phyloP scores from a whole-genome alignment of 2,888 invertebrate species.

The Calephelis perditalis region DNA sequence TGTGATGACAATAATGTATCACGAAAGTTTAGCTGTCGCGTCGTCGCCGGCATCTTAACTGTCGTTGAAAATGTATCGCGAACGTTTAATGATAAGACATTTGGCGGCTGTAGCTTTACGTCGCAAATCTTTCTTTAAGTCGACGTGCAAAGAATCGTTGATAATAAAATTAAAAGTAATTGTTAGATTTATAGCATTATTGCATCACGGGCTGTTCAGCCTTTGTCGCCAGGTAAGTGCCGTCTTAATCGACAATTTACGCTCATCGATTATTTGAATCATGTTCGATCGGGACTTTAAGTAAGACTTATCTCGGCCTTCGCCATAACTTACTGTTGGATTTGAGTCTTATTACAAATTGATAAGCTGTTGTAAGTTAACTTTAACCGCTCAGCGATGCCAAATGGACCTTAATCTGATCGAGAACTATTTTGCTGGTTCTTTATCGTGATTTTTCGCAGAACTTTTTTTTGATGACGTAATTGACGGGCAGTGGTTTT shows the following conservation, averaged over 20 bases:
- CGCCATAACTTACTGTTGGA: slow-evolving; percentile 7
- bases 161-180: slow-evolving; percentile 63
- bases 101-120: slow-evolving; percentile 54
- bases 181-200: slow-evolving; percentile 60
- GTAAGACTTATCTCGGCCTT: slow-evolving; percentile 19
- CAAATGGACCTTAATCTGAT: not conserved
- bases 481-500: too few species aligned
- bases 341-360: slow-evolving; percentile 13
- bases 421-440: too few species aligned
- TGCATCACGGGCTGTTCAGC: slow-evolving; percentile 44
- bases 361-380: slow-evolving; percentile 12
- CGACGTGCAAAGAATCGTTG: slow-evolving; percentile 60
- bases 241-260: slow-evolving; percentile 64
- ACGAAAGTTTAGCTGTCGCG: too few species aligned
- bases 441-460: too few species aligned
- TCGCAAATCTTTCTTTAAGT: slow-evolving; percentile 66
- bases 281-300: slow-evolving; percentile 18
- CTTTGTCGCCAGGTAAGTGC: slow-evolving; percentile 57
- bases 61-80: slow-evolving; percentile 48
- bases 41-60: too few species aligned
- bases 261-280: slow-evolving; percentile 44
- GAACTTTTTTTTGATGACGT: too few species aligned
- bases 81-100: slow-evolving; percentile 66
- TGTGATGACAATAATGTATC: too few species aligned
- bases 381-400: not conserved